Conservation (phyloP, 2,797 vertebrate species). For the Molossus molossus region DNA sequence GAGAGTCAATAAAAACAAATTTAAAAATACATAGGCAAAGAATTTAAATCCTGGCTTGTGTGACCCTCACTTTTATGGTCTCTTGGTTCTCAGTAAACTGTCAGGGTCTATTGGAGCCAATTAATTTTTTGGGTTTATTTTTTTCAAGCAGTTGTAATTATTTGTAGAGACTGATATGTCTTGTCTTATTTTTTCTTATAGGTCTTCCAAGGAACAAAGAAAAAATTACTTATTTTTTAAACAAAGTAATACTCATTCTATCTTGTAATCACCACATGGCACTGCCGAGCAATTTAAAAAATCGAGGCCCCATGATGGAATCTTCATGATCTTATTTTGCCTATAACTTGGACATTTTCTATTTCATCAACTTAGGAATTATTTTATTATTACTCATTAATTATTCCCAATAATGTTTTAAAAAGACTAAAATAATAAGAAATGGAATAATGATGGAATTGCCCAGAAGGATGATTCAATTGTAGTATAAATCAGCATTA, state of each 20-base stretch:
- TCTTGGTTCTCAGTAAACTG: background rate
- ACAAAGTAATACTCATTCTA: background rate
- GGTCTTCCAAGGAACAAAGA: background rate
- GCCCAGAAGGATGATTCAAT: background rate
- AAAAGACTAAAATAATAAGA: background rate
- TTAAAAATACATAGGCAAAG: background rate
- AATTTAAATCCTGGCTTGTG: background rate
- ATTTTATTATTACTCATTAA: constrained; percentile 38
- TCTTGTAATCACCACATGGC: background rate
- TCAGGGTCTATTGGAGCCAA: background rate
- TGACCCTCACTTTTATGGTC: background rate
- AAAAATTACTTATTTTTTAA: constrained; percentile 4
- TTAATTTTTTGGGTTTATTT: background rate
- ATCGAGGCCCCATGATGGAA: background rate
- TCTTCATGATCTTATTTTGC: background rate
- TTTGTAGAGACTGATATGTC: background rate
- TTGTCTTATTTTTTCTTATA: constrained; percentile 18
- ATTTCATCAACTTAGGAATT: constrained; percentile 28
- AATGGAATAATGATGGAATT: background rate
- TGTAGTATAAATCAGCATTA: background rate
- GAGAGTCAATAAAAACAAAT: background rate
- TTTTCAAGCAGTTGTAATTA: background rate
- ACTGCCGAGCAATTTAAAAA: background rate
- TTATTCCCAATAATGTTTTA: background rate
- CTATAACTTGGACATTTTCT: background rate